Conservation (phyloP, 1,140 invertebrate genomes). For the Holcopasites calliopsidis region DNA sequence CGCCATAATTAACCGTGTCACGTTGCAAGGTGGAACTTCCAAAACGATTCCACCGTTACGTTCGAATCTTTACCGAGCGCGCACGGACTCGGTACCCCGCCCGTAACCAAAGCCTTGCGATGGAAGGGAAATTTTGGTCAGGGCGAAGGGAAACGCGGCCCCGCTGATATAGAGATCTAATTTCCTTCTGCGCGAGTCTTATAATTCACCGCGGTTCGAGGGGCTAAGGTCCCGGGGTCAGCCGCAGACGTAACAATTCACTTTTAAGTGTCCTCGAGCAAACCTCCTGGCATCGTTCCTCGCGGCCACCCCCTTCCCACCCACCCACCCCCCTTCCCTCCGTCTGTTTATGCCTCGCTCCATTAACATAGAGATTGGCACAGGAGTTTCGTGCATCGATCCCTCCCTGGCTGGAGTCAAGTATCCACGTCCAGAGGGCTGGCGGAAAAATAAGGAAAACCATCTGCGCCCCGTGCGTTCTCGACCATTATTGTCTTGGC, state of each 20-base stretch:
- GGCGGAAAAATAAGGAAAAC: constrained; percentile 55
- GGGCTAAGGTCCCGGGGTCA: constrained; percentile 76
- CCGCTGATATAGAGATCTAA: constrained; percentile 59
- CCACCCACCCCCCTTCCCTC: constrained; percentile 12
- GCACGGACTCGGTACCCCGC: no score
- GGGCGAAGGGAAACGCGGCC: constrained; percentile 27
- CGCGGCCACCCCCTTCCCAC: constrained; percentile 26
- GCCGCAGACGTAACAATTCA: constrained; percentile 80
- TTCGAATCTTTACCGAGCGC: no score
- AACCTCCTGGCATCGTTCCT: constrained; percentile 60
- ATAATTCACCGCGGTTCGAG: constrained; percentile 73
- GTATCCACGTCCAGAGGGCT: constrained; percentile 65
- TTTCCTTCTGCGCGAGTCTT: constrained; percentile 60
- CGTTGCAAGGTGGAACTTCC: no score
- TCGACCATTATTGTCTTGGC: constrained; percentile 23
- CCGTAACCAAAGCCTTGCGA: no score
- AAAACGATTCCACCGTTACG: neutral
- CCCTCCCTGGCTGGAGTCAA: constrained; percentile 68
- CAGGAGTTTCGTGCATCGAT: constrained; percentile 79
- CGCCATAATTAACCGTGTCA: neutral
- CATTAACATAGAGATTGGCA: constrained; percentile 81
- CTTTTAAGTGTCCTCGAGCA: constrained; percentile 78
- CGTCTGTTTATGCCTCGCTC: constrained; percentile 34
- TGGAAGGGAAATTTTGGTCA: constrained; percentile 26
- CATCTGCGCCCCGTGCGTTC: neutral